Evolutionary conservation across 2,888 invertebrate species (phyloP).

Genomic region (Ditylenchus weischeri): DNA sequence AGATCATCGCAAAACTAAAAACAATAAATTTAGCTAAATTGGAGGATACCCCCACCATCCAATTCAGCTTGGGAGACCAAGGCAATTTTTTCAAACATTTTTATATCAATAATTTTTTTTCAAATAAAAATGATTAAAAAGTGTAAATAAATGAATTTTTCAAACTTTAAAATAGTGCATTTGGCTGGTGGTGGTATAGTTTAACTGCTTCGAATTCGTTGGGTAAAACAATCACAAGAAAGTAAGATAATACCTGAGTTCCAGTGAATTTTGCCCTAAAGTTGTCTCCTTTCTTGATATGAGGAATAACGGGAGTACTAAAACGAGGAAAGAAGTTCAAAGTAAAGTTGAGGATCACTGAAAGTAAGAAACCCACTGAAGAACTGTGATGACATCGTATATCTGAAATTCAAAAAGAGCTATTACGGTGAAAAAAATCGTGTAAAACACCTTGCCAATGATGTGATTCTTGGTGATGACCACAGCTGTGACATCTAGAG

Average conservation of each 20-base stretch:
- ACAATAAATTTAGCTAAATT: background rate
- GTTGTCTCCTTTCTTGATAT: conserved; percentile 15
- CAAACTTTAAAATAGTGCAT: too few species aligned
- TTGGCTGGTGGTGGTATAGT: too few species aligned
- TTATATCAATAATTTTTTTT: too few species aligned
- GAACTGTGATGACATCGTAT: background rate
- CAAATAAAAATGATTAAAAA: too few species aligned
- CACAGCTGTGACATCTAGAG: background rate
- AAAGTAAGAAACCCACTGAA: background rate
- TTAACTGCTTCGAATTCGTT: too few species aligned
- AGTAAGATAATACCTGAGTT: background rate
- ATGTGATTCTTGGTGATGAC: conserved; percentile 3
- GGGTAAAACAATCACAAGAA: too few species aligned
- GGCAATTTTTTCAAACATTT: too few species aligned
- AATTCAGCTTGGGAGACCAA: too few species aligned
- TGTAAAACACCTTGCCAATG: background rate
- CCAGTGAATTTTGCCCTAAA: conserved; percentile 17
- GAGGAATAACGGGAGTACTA: conserved; percentile 16
- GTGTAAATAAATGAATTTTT: too few species aligned
- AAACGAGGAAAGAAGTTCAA: too few species aligned
- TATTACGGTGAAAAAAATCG: too few species aligned
- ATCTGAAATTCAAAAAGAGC: background rate
- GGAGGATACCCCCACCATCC: conserved; percentile 6
- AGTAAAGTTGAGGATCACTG: too few species aligned
- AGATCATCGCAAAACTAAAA: conserved; percentile 3